phyloP scores from a whole-genome alignment of 2,797 vertebrate species.

The Luscinia megarhynchos region DNA sequence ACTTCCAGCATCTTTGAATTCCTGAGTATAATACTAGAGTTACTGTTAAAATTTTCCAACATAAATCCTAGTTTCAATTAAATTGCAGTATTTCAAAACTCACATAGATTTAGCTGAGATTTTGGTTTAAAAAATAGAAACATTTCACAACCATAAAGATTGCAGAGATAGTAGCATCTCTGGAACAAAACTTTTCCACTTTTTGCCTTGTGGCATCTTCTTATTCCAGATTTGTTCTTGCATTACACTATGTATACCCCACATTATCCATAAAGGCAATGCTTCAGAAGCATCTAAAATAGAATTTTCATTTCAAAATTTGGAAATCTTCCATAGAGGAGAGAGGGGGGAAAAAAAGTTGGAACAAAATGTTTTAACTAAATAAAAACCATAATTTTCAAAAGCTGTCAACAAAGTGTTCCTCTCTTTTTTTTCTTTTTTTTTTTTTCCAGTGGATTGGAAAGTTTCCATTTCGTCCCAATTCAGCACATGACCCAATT shows the following conservation, averaged over 20 bases:
- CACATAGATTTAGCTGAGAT: not conserved
- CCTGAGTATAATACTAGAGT: slow-evolving; percentile 70
- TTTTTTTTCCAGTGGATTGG: not conserved
- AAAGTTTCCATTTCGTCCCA: slow-evolving; percentile 7
- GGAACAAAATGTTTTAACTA: not conserved
- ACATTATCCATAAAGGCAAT: not conserved
- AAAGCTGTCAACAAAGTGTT: not conserved
- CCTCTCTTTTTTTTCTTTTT: not conserved
- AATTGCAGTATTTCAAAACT: not conserved
- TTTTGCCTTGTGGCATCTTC: not conserved
- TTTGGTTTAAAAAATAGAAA: not conserved
- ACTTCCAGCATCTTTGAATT: slow-evolving; percentile 60
- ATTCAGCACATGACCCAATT: not conserved
- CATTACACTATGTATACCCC: not conserved
- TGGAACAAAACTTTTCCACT: not conserved
- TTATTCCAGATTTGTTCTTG: not conserved
- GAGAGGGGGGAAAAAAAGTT: not conserved
- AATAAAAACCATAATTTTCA: not conserved
- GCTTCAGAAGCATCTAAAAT: not conserved
- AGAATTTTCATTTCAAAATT: not conserved
- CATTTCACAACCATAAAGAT: not conserved
- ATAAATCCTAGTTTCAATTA: not conserved
- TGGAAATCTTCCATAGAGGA: not conserved
- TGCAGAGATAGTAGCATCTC: not conserved
- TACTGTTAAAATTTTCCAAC: slow-evolving; percentile 7